A percentile compares a stretch with the other conserved stretches of the same genome.
These are phyloP conservation scores for Leptinotarsa peninsularis DNA, from an alignment of 2,888 invertebrate genomes.

Conservation along the genomic window DNA sequence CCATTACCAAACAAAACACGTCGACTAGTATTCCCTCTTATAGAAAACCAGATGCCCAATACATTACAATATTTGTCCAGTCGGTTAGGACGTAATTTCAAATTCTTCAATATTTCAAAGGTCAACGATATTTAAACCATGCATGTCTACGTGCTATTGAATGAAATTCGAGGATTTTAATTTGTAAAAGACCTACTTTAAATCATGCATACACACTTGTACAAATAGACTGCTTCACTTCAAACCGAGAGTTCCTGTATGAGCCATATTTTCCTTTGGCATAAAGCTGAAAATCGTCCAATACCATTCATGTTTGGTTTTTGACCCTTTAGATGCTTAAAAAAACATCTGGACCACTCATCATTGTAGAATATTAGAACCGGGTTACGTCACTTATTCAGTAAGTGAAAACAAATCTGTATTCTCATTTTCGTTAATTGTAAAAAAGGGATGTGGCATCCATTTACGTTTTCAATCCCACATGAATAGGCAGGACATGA, in stretches of 20 bases:
- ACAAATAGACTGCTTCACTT: conserved; percentile 44
- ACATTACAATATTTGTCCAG: conserved; percentile 3
- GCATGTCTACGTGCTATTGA: conserved; percentile 42
- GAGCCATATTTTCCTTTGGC: conserved; percentile 17
- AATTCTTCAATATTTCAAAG: conserved; percentile 29
- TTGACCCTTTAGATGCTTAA: conserved; percentile 52
- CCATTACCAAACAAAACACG: background rate
- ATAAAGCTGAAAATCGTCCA: conserved; percentile 38
- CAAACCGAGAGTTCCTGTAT: conserved; percentile 22
- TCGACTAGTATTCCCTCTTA: background rate
- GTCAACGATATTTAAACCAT: conserved; percentile 33
- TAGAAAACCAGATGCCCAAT: background rate
- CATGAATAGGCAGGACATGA: conserved; percentile 21
- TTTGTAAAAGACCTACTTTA: conserved; percentile 48
- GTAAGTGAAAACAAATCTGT: conserved; percentile 46
- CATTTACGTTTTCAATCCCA: conserved; percentile 17
- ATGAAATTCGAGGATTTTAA: conserved; percentile 47
- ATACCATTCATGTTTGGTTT: conserved; percentile 40
- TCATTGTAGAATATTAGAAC: conserved; percentile 41
- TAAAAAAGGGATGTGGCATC: conserved; percentile 20
- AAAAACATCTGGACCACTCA: conserved; percentile 53
- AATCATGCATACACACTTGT: conserved; percentile 48
- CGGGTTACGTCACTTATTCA: conserved; percentile 40
- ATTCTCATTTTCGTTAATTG: conserved; percentile 36
- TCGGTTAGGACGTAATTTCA: conserved; percentile 11